Base-by-base conservation (phyloP, 2,888 invertebrate genomes). In the Epistrophella euchroma region DNA sequence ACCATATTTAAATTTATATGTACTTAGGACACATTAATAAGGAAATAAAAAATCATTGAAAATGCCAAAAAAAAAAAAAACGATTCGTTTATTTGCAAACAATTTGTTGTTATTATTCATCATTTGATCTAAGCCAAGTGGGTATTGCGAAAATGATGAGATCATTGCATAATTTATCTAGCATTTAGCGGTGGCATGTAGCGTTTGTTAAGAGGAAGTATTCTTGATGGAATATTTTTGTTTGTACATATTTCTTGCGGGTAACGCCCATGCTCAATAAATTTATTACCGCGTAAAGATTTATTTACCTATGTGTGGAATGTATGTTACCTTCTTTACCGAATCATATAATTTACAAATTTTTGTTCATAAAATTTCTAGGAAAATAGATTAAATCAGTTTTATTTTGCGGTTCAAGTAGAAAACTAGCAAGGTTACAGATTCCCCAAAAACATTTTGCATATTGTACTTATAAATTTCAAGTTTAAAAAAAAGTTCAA, bases 131-230 rank as follows among this genome's bases (percentile, higher is more conserved):
- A 15, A 60, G 60, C 37, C 60, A 22, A 60, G 22, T 7, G 22
- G 60, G 9, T 15, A 22, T 9, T 40, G 37, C 1, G 22, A 37
- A 60, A 60, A 37, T 15, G 4, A n/a, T 60, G 60, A 60, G 37
- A 60, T 60, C 60, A 60, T 60, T 60, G 40, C 35, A 60, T 60
- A 37, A 40, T 60, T 60, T 40, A 60, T 40, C 22, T 22, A 37
- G 13, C 60, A 58, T 60, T 60, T 40, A 13, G 37, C 2, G 15
- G 1, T 40, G 22, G 22, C 13, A 22, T 32, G 22, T 58, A 22
- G 19, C 22, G 10, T 5, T 58, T 35, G 17, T 35, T 4, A 17
- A 17, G 17, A 32, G 11, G 5, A 56, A 35, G 32, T 56, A 35
- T 4, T 6, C 5, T 35, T 2, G 35, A 11, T 55, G 17, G n/a